Percentiles rank a stretch among this genome's conserved stretches.
Evolutionary conservation across 1,140 invertebrate genomes (phyloP).

Genomic region (Trachymyrmex septentrionalis): DNA sequence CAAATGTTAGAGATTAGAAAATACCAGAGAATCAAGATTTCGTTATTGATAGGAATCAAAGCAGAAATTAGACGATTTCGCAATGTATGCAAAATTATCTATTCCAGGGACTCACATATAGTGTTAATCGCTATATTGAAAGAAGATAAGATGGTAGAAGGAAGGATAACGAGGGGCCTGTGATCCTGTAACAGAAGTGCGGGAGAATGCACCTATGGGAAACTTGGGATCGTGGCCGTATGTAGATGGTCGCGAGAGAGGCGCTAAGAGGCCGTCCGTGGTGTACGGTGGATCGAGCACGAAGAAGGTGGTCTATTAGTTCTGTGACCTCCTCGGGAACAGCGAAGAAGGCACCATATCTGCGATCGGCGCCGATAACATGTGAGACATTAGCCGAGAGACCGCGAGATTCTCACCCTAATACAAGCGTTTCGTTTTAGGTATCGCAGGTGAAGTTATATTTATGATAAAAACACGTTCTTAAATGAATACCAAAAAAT

Average conservation of each 20-base stretch:
- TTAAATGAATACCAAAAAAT: neutral
- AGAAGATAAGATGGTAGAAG: constrained; percentile 71
- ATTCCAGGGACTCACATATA: neutral
- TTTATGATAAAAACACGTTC: neutral
- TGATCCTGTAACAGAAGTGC: constrained; percentile 63
- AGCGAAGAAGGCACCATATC: constrained; percentile 76
- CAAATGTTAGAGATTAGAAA: neutral
- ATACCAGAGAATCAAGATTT: neutral
- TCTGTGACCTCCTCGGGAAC: constrained; percentile 73
- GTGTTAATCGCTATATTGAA: constrained; percentile 66
- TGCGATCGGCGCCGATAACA: constrained; percentile 80
- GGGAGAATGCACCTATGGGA: constrained; percentile 76
- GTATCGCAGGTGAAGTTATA: neutral
- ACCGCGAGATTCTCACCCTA: constrained; percentile 68
- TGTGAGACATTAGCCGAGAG: constrained; percentile 74
- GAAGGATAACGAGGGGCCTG: constrained; percentile 73
- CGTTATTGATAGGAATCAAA: neutral
- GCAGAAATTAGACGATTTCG: neutral
- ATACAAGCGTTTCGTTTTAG: constrained; percentile 81
- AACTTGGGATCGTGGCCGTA: constrained; percentile 78
- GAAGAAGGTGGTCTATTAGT: constrained; percentile 82
- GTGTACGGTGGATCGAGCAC: constrained; percentile 72
- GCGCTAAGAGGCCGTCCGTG: constrained; percentile 74
- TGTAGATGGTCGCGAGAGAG: constrained; percentile 79
- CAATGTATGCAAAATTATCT: neutral